Evolutionary conservation across 2,797 vertebrate genomes (phyloP).

Genomic region (Enteromius viviparus): DNA sequence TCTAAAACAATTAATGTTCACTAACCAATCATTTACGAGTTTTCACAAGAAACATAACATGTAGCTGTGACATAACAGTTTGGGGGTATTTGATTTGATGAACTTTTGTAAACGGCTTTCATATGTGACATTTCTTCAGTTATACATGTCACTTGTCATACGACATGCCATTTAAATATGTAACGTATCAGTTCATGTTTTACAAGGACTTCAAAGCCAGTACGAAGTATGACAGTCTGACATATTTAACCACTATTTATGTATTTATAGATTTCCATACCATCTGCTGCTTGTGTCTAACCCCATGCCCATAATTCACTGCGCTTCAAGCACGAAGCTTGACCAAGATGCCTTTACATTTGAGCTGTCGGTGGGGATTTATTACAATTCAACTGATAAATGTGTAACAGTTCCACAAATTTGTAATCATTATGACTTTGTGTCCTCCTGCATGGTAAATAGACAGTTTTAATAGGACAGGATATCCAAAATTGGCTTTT

Average conservation of each 20-base stretch:
- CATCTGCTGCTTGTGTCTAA: slow-evolving; percentile 57
- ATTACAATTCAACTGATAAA: slow-evolving; percentile 12
- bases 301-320: slow-evolving; percentile 14
- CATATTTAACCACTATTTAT: slow-evolving; percentile 74
- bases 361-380: slow-evolving; percentile 18
- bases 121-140: slow-evolving; percentile 17
- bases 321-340: neutral
- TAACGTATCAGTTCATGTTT: slow-evolving; percentile 23
- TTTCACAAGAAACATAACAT: slow-evolving; percentile 19
- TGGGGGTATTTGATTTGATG: slow-evolving; percentile 22
- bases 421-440: neutral
- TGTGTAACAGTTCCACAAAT: neutral
- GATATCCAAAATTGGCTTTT: neutral
- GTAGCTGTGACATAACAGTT: slow-evolving; percentile 29
- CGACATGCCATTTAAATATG: slow-evolving; percentile 12
- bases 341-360: slow-evolving; percentile 2
- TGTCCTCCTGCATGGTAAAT: neutral
- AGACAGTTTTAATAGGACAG: neutral
- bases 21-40: slow-evolving; percentile 28
- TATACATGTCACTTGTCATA: slow-evolving; percentile 4
- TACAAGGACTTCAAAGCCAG: slow-evolving; percentile 30
- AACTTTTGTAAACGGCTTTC: slow-evolving; percentile 18
- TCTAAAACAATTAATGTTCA: slow-evolving; percentile 19
- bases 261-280: slow-evolving; percentile 70
- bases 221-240: slow-evolving; percentile 14